Conservation (phyloP, 2,888 invertebrate species). For the Thecophora atra region DNA sequence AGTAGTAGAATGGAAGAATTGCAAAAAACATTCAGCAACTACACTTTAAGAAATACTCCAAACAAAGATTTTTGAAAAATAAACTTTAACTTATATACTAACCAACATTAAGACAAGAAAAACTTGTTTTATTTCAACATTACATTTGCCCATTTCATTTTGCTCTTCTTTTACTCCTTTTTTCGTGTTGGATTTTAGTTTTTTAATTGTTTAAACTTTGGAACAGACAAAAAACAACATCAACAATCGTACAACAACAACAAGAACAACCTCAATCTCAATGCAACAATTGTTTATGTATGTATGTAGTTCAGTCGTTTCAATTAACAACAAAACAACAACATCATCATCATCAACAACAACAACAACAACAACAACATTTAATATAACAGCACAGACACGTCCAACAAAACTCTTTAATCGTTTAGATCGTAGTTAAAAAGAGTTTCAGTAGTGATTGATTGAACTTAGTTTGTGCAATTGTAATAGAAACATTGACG, state of each 20-base stretch:
- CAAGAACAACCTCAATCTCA: slow-evolving; percentile 42
- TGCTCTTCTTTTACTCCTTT: not conserved
- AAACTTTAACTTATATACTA: slow-evolving; percentile 35
- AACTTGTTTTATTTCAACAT: slow-evolving; percentile 36
- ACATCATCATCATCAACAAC: slow-evolving; percentile 5
- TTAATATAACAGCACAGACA: not conserved
- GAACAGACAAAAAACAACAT: slow-evolving; percentile 35
- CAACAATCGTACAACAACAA: slow-evolving; percentile 28
- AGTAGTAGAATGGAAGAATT: not conserved
- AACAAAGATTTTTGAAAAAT: slow-evolving; percentile 32
- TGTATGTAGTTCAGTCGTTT: not conserved
- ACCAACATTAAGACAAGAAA: slow-evolving; percentile 32
- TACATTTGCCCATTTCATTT: too few relatives aligned
- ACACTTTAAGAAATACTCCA: slow-evolving; percentile 31
- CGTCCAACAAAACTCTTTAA: not conserved
- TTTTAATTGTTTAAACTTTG: too few relatives aligned
- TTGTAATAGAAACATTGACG: too few relatives aligned
- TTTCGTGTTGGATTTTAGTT: not conserved
- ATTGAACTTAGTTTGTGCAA: not conserved
- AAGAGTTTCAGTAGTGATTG: not conserved
- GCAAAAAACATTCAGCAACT: slow-evolving; percentile 27
- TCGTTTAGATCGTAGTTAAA: not conserved
- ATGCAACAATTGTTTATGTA: slow-evolving; percentile 23
- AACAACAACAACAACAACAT: slow-evolving; percentile 19
- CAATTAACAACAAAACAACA: too few relatives aligned